Base-by-base conservation (phyloP, 2,888 invertebrate genomes). In the Tribolium freemani region DNA sequence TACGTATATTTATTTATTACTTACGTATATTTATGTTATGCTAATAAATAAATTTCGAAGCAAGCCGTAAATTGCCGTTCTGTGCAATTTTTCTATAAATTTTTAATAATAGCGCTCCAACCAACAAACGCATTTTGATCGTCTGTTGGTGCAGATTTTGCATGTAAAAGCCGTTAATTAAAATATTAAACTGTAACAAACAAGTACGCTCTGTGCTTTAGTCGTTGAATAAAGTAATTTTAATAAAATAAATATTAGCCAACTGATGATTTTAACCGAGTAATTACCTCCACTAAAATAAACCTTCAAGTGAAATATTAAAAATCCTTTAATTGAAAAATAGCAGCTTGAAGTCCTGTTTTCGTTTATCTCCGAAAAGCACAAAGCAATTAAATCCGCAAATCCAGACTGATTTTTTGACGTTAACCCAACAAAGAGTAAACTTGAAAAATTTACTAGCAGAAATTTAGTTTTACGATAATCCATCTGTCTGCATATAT, bases 241-340 rank as follows among this genome's bases (percentile, higher is more conserved):
- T 53, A 66, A 67, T 68, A 71, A 61, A 67, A 68, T 68, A 68
- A 72, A 72, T 53, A 71, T 66, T 71, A 66, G 53, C 66, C 6
- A 20, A 8, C 6, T 46, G 16, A 13, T 38, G 38, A 53, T 53
- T 64, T 64, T 63, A 63, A 63, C 31, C 63, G 50, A 26, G 26
- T 13, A 64, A 26, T 64, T 46, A 53, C 56, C 56, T 56, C 11
- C 9, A 16, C 45, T 31, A 20, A 38, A 64, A 66, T 53, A 44
- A 66, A 13, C 21, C 21, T 45, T 44, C 13, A 3, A 26, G 26
- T 38, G n/a, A 67, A 67, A 26, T 67, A 21, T 54, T 45, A 50
- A 63, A 63, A 46, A 60, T 21, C 20, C 8, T 44, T 10, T 20
- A 38, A 20, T 16, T 44, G 44, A 56, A 67, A 67, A 67, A 67